These are phyloP conservation scores for Emys orbicularis DNA, from an alignment of 2,797 vertebrate genomes.

Conservation along the genomic window DNA sequence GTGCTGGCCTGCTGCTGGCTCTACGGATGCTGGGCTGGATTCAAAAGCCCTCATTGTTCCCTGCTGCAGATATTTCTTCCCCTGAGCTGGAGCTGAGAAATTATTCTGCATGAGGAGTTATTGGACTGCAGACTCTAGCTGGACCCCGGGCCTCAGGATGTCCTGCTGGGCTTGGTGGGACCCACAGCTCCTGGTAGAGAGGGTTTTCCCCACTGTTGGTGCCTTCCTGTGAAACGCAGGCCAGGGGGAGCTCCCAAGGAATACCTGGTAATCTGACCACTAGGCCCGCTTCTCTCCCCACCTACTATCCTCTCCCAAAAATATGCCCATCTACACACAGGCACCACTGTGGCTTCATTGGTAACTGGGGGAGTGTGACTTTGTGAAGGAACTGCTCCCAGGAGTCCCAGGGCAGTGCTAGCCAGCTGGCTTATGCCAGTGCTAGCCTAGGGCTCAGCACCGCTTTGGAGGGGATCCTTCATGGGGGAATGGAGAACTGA, in stretches of 20 bases:
- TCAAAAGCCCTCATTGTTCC: not conserved
- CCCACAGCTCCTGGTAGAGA: not conserved
- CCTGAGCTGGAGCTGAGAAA: not conserved
- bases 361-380: not conserved
- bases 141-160: not conserved
- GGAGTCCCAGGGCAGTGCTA: not conserved
- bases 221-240: not conserved
- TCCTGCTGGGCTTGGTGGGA: not conserved
- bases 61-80: not conserved
- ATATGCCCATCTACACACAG: not conserved
- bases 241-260: not conserved
- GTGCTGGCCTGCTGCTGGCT: not conserved
- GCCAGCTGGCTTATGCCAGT: not conserved
- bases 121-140: not conserved
- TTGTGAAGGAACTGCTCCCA: not conserved
- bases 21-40: not conserved
- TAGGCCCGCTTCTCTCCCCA: not conserved
- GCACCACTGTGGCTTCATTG: not conserved
- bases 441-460: not conserved
- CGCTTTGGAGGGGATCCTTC: not conserved
- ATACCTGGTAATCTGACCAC: not conserved
- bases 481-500: not conserved
- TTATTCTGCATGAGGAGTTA: not conserved
- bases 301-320: not conserved
- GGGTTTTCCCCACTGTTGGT: not conserved